Evolutionary conservation across 92 coral and sea anemone species (phyloP), one percentile per base, ranked within the genome.

Genomic region (Epizoanthus illoricatus): DNA sequence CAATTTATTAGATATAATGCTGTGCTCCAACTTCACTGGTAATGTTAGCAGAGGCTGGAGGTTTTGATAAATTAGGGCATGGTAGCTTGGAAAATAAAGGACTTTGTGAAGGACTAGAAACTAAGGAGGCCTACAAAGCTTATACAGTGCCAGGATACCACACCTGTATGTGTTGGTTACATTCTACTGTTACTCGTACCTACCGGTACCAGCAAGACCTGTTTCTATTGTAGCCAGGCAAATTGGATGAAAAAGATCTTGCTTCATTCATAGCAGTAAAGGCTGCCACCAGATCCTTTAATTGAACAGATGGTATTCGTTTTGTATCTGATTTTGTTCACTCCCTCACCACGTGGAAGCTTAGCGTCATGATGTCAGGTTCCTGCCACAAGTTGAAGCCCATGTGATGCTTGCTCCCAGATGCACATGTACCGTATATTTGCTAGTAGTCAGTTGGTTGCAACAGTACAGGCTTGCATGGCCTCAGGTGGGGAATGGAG

Each of bases 341-440:
- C 92, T 92, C 93, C 97, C 97, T 92, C 97, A 84, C 89, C 91
- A 88, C 89, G 94, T 92, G 97, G 91, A 90, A 83, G 97, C 94
- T 81, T 89, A 72, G 88, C 85, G 97, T 90, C 97, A 92, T 92
- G 97, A 86, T 81, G 80, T 90, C 89, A 86, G 92, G 97, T 87
- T 92, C 97, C 97, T 84, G 88, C 92, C 92, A 73, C 85, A 88
- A 90, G 93, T 81, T 28, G 55, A 67, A 67, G 39, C 73, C 74
- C 85, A 68, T 85, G 73, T 88, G 85, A 88, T 88, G 91, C 91
- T 87, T 86, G 91, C 91, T 88, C 91, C 91, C 88, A 88, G 88
- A 73, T 84, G 70, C 39, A 75, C 68, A 17, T 59, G 69, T 75
- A 58, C 36, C 18, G 10, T 63, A 61, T 64, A 62, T 78, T 62